These are phyloP conservation scores for Chalcosyrphus nemorum DNA, from an alignment of 2,888 invertebrate species.

Conservation along the genomic window DNA sequence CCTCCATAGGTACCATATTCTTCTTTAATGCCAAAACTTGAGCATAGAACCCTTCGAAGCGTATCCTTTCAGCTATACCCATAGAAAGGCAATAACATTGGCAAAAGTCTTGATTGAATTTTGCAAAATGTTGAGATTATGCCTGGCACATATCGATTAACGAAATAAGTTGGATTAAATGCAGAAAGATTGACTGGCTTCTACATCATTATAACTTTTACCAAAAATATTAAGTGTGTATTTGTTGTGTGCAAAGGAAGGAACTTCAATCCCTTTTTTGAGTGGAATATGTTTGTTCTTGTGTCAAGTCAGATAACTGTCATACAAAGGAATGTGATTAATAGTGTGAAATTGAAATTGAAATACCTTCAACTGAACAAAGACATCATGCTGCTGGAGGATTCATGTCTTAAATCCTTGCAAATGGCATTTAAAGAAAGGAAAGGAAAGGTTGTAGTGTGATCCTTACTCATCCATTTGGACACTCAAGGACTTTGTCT, in stretches of 20 bases:
- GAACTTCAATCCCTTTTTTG: neutral
- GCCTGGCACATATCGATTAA: slow-evolving; percentile 29
- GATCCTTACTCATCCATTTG: too few relatives aligned
- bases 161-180: slow-evolving; percentile 7
- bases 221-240: neutral
- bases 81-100: neutral
- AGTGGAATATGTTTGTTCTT: neutral
- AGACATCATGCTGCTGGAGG: neutral
- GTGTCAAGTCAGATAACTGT: neutral
- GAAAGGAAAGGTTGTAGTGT: too few relatives aligned
- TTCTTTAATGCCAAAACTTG: neutral
- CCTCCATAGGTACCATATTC: too few relatives aligned
- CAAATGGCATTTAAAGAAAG: neutral
- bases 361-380: neutral
- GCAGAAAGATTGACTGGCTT: neutral
- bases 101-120: slow-evolving; percentile 8
- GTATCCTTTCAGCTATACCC: neutral
- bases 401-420: neutral
- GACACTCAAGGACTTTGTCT: too few relatives aligned
- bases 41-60: neutral
- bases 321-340: neutral
- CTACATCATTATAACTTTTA: slow-evolving; percentile 1
- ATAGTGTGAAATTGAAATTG: neutral
- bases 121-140: slow-evolving; percentile 5
- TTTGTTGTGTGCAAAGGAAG: neutral